phyloP scores from a whole-genome alignment of 2,113 vertebrate genomes.

The Epinephelus lanceolatus region DNA sequence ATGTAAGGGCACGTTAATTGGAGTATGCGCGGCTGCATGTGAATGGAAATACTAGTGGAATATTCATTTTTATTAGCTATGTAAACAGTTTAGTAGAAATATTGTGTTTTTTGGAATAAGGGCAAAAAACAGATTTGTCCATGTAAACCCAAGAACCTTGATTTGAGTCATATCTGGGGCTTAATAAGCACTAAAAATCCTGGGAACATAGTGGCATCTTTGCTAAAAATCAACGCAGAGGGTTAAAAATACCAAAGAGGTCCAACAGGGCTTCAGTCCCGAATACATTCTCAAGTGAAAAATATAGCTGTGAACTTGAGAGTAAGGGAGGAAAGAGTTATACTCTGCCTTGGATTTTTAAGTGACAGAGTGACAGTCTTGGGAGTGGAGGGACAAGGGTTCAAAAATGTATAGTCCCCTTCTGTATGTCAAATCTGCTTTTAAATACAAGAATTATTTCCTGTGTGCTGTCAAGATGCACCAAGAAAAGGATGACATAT shows the following conservation, averaged over 20 bases:
- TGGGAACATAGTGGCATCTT: neutral
- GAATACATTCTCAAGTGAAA: conserved; percentile 9
- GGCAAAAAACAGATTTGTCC: too few species aligned
- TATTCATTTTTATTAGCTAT: too few species aligned
- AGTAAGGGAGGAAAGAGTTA: neutral
- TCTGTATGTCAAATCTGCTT: conserved; percentile 47
- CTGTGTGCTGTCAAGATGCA: conserved; percentile 77
- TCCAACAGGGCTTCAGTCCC: neutral
- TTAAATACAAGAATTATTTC: conserved; percentile 61
- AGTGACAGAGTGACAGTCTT: conserved; percentile 39
- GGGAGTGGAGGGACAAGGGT: conserved; percentile 28
- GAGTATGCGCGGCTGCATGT: too few species aligned
- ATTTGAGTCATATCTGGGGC: too few species aligned
- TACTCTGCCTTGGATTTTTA: conserved; percentile 36
- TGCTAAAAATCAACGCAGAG: conserved; percentile 1
- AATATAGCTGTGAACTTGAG: conserved; percentile 5
- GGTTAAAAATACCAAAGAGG: neutral
- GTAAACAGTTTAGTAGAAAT: too few species aligned
- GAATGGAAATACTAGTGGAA: too few species aligned
- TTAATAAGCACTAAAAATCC: too few species aligned
- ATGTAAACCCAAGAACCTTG: too few species aligned
- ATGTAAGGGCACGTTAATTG: too few species aligned
- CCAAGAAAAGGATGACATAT: conserved; percentile 51
- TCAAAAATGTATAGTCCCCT: conserved; percentile 51
- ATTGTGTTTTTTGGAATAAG: too few species aligned